Evolutionary conservation across 2,797 vertebrate species (phyloP).

Genomic region (Gila robusta): DNA sequence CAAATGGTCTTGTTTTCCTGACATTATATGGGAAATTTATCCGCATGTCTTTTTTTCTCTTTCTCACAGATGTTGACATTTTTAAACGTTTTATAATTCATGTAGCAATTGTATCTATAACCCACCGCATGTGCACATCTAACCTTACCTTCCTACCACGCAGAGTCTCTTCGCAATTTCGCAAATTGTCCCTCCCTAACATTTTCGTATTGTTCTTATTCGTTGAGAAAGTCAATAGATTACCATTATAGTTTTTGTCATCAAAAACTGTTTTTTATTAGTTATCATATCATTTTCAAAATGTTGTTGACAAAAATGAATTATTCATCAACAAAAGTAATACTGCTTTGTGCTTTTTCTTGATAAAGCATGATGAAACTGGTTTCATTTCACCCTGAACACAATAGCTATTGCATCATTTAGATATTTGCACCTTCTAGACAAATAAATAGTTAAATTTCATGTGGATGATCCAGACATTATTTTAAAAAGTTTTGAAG

Average conservation of each 20-base stretch:
- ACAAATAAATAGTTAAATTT: background rate
- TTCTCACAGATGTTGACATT: too few species aligned
- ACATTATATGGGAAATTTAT: too few species aligned
- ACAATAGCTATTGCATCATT: background rate
- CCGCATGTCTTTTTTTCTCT: too few species aligned
- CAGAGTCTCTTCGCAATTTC: background rate
- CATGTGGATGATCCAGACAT: background rate
- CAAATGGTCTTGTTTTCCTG: too few species aligned
- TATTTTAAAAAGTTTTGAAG: background rate
- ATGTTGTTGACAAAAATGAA: background rate
- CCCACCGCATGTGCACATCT: background rate
- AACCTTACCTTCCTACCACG: background rate
- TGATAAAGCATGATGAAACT: background rate
- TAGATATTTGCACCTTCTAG: background rate
- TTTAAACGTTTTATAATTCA: too few species aligned
- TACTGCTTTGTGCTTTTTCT: background rate
- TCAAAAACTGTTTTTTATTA: background rate
- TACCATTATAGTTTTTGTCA: background rate
- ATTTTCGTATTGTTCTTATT: background rate
- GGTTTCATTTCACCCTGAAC: background rate
- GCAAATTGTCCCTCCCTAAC: background rate
- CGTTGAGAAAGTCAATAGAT: background rate
- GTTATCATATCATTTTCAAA: background rate
- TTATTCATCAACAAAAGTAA: background rate
- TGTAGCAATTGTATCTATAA: too few species aligned